Conservation (phyloP, 2,797 vertebrate species). For the Peromyscus attwateri region DNA sequence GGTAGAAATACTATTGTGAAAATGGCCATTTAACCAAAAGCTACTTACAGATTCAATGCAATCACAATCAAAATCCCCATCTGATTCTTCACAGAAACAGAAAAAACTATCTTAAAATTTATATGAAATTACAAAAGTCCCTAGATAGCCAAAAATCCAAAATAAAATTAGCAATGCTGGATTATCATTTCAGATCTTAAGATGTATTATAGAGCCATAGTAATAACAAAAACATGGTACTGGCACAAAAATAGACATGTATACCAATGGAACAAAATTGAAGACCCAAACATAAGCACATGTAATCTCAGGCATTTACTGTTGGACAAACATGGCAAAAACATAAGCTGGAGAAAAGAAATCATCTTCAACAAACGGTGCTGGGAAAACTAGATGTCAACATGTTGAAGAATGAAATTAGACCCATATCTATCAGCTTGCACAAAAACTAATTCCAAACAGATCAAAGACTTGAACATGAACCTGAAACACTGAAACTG, state of each 20-base stretch:
- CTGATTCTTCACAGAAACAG: background rate
- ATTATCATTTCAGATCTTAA: too few relatives aligned
- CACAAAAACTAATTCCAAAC: background rate
- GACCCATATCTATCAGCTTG: background rate
- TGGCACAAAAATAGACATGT: background rate
- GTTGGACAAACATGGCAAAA: background rate
- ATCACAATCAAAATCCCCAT: background rate
- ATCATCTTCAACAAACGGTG: background rate
- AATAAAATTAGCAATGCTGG: background rate
- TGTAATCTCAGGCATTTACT: background rate
- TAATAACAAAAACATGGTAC: background rate
- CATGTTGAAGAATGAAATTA: background rate
- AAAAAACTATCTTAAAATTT: background rate
- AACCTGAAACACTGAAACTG: background rate
- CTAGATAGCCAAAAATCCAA: background rate
- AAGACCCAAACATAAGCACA: background rate
- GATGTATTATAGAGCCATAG: background rate
- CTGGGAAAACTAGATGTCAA: background rate
- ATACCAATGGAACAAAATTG: background rate
- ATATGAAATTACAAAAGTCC: background rate
- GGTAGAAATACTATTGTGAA: background rate
- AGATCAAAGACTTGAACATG: background rate
- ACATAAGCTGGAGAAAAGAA: background rate
- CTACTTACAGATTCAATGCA: background rate
- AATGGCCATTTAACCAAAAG: background rate